phyloP scores from a whole-genome alignment of 2,888 invertebrate genomes.

The Cephus nigrinus region DNA sequence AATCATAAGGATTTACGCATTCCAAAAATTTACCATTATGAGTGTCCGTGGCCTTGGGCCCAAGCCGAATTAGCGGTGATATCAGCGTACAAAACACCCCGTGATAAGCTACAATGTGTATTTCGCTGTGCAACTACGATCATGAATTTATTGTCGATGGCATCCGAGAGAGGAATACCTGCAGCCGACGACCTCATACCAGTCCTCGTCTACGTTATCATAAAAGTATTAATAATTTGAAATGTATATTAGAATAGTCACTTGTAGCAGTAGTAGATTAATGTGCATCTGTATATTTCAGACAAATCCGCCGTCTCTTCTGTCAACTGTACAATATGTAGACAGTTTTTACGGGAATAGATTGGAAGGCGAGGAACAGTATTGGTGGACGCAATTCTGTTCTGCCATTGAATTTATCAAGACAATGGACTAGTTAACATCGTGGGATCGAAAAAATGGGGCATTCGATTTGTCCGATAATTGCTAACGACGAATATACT shows the following conservation, averaged over 20 bases:
- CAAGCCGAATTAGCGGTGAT: conserved; percentile 90
- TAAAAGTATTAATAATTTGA: conserved; percentile 75
- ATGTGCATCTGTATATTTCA: conserved; percentile 58
- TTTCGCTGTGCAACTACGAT: conserved; percentile 91
- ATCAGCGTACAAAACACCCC: conserved; percentile 90
- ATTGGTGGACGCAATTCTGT: conserved; percentile 99
- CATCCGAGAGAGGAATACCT: conserved; percentile 80
- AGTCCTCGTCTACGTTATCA: conserved; percentile 94
- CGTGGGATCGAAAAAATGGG: background rate
- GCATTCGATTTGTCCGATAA: conserved; percentile 1
- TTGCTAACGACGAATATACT: background rate
- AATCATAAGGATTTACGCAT: conserved; percentile 85
- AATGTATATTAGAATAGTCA: background rate
- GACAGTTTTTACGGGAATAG: conserved; percentile 89
- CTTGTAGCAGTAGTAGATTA: background rate
- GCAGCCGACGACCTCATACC: conserved; percentile 97
- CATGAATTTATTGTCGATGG: conserved; percentile 91
- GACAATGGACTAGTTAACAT: conserved; percentile 84
- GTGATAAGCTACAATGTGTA: conserved; percentile 87
- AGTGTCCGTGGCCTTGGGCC: conserved; percentile 96
- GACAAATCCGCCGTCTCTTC: conserved; percentile 93
- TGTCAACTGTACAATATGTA: conserved; percentile 97
- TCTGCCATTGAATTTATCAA: conserved; percentile 98
- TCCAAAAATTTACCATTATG: conserved; percentile 85
- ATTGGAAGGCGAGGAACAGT: conserved; percentile 90